phyloP scores from a whole-genome alignment of 2,113 vertebrate genomes.

The Sigmodon hispidus region DNA sequence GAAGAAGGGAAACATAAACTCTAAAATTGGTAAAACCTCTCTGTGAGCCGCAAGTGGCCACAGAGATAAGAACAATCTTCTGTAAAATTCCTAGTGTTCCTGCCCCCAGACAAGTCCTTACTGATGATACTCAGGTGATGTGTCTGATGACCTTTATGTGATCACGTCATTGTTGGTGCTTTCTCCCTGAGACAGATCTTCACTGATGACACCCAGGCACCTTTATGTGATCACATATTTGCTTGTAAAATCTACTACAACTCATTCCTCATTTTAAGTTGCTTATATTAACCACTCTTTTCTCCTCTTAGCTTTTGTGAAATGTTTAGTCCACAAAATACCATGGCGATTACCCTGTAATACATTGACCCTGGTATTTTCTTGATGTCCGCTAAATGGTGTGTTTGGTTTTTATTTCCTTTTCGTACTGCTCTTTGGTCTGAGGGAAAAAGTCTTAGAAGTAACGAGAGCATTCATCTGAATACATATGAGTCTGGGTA shows the following conservation, averaged over 20 bases:
- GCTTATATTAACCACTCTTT: not conserved
- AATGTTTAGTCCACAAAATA: not conserved
- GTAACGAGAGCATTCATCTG: not conserved
- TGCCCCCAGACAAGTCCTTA: constrained; percentile 11
- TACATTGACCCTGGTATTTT: not conserved
- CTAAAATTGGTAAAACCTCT: not conserved
- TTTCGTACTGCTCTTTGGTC: not conserved
- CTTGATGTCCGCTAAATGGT: not conserved
- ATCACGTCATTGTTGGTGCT: not conserved
- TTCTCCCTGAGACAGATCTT: constrained; percentile 19
- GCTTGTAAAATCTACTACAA: not conserved
- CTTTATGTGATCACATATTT: constrained; percentile 33
- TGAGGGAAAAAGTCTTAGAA: constrained; percentile 28
- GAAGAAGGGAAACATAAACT: not conserved
- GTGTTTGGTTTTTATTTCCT: not conserved
- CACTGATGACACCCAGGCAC: not conserved
- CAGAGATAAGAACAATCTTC: constrained; percentile 45
- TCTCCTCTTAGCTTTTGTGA: not conserved
- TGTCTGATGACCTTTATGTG: not conserved
- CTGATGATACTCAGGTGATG: not conserved
- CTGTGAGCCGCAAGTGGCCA: not conserved
- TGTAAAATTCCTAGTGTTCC: not conserved
- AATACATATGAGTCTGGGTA: constrained; percentile 22
- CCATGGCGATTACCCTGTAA: not conserved
- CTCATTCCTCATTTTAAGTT: constrained; percentile 37